Percentiles rank a stretch among this genome's conserved stretches.
Evolutionary conservation across 2,797 vertebrate species (phyloP).

Genomic region (Bovichtus variegatus): DNA sequence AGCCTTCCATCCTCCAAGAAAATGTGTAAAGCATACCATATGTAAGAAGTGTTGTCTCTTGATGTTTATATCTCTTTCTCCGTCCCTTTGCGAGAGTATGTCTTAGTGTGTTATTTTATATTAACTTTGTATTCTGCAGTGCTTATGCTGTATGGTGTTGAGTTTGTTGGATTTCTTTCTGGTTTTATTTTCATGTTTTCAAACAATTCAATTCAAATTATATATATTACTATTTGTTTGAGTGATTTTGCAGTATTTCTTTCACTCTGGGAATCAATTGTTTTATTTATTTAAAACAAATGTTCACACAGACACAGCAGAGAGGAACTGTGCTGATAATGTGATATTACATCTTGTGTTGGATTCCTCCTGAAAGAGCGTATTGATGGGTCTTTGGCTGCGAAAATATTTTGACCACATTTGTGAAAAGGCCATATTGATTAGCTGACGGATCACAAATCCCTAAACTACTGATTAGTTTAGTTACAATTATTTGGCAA

Average conservation of each 20-base stretch:
- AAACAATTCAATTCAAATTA: neutral
- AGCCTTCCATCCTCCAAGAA: constrained; percentile 35
- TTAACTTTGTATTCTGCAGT: neutral
- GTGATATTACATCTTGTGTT: neutral
- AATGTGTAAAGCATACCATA: constrained; percentile 20
- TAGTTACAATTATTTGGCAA: neutral
- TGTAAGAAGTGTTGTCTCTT: constrained; percentile 11
- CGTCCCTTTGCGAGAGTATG: constrained; percentile 11
- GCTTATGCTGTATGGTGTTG: too few relatives aligned
- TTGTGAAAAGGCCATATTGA: constrained; percentile 8
- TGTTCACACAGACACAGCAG: neutral
- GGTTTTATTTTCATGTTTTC: neutral
- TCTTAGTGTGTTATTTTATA: neutral
- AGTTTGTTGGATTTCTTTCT: neutral
- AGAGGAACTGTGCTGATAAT: neutral
- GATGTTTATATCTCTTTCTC: constrained; percentile 10
- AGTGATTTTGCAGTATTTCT: neutral
- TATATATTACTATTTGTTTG: neutral
- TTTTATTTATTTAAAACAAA: neutral
- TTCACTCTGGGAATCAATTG: neutral
- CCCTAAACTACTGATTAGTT: neutral
- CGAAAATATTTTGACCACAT: neutral
- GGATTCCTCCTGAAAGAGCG: neutral
- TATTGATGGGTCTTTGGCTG: constrained; percentile 1
- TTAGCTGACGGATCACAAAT: constrained; percentile 8